Percentiles rank a stretch among this genome's conserved stretches.
Conservation (phyloP, 2,888 invertebrate genomes). For the Chirona hameri region DNA sequence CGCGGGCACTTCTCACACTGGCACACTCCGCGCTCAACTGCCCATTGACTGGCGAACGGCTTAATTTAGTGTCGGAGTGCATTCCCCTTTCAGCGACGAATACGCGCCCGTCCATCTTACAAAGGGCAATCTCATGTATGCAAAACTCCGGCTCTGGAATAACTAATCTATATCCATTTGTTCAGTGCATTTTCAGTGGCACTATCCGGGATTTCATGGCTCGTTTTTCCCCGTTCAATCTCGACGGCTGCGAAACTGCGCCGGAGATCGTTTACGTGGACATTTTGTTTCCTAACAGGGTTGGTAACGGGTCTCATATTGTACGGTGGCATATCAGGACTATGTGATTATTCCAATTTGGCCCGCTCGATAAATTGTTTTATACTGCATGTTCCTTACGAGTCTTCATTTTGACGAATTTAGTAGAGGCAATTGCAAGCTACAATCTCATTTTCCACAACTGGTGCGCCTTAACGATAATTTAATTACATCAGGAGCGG, state of each 20-base stretch:
- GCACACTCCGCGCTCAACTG: too few species aligned
- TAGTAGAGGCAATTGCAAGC: conserved; percentile 27
- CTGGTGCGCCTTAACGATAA: conserved; percentile 28
- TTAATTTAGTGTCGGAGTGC: too few species aligned
- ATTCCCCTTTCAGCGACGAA: too few species aligned
- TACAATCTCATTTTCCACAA: conserved; percentile 29
- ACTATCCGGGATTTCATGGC: background rate
- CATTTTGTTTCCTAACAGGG: background rate
- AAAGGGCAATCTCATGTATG: conserved; percentile 6
- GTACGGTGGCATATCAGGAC: background rate
- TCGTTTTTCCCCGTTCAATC: background rate
- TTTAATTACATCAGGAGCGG: conserved; percentile 26
- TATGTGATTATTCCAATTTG: conserved; percentile 13
- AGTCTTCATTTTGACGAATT: conserved; percentile 29
- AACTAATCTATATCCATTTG: conserved; percentile 7
- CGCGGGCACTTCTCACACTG: too few species aligned
- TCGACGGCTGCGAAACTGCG: background rate
- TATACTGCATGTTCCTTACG: conserved; percentile 25
- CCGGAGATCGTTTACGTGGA: background rate
- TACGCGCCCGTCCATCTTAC: background rate
- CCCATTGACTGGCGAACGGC: too few species aligned
- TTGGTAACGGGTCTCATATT: background rate
- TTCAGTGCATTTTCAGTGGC: background rate
- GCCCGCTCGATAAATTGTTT: conserved; percentile 13
- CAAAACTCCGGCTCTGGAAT: background rate